Base-by-base conservation (phyloP, 2,113 vertebrate species). In the Oryzias woworae region DNA sequence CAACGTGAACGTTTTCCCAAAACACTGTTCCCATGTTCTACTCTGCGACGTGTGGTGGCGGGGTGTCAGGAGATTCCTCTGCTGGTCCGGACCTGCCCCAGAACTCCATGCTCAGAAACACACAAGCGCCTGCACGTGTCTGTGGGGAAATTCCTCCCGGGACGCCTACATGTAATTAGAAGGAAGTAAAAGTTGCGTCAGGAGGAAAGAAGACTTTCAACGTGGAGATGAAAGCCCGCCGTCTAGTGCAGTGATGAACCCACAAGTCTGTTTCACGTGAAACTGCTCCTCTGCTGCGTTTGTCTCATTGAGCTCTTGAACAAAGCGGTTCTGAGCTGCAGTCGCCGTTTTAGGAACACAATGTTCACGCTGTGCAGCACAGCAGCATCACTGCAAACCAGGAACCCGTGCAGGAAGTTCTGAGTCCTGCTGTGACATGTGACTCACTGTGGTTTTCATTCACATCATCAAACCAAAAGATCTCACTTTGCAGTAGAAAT, bases 61-160 rank as follows among this genome's bases (percentile, higher is more conserved):
- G 14, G 45, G 42, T 28, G 26, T 20, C 10, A 17, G 45, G 60
- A 22, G 52, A 77, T 62, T 51, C 48, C 31, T 26, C 16, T 68
- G 23, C 79, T 67, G 55, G 78, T 23, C 69, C n/a, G 46, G 62
- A 75, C 79, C 44, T 77, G 77, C 68, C 52, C 52, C 22, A 52
- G 62, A 58, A 16, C 44, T 45, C 5, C 50, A 61, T 68, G 62
- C 56, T 59, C 65, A 66, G 71, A 73, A 55, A 66, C 62, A 71
- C 58, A 67, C 64, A 64, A 50, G 43, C 57, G 24, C 41, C 49
- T 46, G 49, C 66, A 45, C 60, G 58, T 62, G 77, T 86, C 67
- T 79, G 70, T 83, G 85, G 89, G 91, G 90, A 91, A 91, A 90
- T 91, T 90, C 87, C 91, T 89, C 42, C 15, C 16, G 47, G 51